Conservation (phyloP, 2,113 vertebrate species). For the Spilogale gracilis region DNA sequence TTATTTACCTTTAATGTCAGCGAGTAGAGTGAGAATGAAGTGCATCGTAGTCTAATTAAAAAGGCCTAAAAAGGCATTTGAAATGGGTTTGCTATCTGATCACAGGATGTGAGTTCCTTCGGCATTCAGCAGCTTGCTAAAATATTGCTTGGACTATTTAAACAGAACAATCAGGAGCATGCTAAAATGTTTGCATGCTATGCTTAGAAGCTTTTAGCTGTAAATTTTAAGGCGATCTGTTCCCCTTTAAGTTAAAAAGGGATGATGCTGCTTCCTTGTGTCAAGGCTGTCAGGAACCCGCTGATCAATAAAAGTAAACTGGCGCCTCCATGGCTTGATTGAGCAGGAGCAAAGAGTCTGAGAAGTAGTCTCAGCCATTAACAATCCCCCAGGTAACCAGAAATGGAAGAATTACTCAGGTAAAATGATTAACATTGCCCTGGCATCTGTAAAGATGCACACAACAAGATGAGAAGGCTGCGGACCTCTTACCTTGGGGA, state of each 20-base stretch:
- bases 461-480: slow-evolving; percentile 74
- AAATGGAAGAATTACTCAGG: slow-evolving; percentile 87
- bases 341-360: slow-evolving; percentile 86
- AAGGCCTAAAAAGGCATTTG: slow-evolving; percentile 72
- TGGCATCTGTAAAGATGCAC: slow-evolving; percentile 77
- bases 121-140: slow-evolving; percentile 78
- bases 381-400: slow-evolving; percentile 87
- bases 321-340: slow-evolving; percentile 87
- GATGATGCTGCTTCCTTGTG: slow-evolving; percentile 85
- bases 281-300: slow-evolving; percentile 85
- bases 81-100: slow-evolving; percentile 53
- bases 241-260: slow-evolving; percentile 74
- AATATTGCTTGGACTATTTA: slow-evolving; percentile 77
- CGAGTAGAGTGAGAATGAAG: slow-evolving; percentile 63
- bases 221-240: slow-evolving; percentile 67
- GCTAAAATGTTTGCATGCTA: slow-evolving; percentile 70
- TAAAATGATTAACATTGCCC: slow-evolving; percentile 85
- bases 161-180: slow-evolving; percentile 80
- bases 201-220: slow-evolving; percentile 80
- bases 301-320: slow-evolving; percentile 87
- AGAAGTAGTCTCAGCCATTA: slow-evolving; percentile 85
- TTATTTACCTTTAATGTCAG: slow-evolving; percentile 82
- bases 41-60: slow-evolving; percentile 75
- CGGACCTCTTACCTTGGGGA: slow-evolving; percentile 70
- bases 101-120: slow-evolving; percentile 44